These are phyloP conservation scores for Simalia tracyae DNA, from an alignment of 2,797 vertebrate species.

Conservation along the genomic window DNA sequence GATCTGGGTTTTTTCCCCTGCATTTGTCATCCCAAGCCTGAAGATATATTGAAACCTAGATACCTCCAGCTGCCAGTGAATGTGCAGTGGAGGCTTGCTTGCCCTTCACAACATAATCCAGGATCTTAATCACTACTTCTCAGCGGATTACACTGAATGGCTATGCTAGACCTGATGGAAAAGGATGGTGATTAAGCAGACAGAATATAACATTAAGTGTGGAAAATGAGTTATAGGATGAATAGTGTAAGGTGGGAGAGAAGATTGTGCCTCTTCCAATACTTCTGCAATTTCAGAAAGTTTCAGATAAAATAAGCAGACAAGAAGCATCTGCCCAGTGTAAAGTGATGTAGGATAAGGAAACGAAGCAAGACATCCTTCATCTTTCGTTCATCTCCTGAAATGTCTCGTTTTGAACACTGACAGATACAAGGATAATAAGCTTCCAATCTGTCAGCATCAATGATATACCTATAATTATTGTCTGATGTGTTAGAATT, in stretches of 20 bases:
- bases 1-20: neutral
- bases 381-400: neutral
- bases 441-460: conserved; percentile 66
- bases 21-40: neutral
- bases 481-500: conserved; percentile 75
- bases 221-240: neutral
- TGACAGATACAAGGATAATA: conserved; percentile 67
- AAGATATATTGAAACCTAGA: neutral
- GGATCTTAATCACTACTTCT: neutral
- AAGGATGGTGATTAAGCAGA: too few species aligned
- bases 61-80: neutral
- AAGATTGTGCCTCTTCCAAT: neutral
- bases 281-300: neutral
- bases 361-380: neutral
- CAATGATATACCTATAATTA: conserved; percentile 73
- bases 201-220: neutral
- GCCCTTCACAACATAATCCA: neutral
- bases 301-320: neutral
- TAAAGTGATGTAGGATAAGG: neutral
- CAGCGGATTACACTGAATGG: neutral
- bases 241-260: neutral
- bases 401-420: conserved; percentile 29
- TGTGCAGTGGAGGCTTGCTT: neutral
- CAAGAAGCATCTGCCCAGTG: neutral
- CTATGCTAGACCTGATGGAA: neutral